A percentile compares a stretch with the other conserved stretches of the same genome.
These are phyloP conservation scores for Eupithecia vulgata DNA, from an alignment of 2,888 invertebrate genomes.

Conservation along the genomic window DNA sequence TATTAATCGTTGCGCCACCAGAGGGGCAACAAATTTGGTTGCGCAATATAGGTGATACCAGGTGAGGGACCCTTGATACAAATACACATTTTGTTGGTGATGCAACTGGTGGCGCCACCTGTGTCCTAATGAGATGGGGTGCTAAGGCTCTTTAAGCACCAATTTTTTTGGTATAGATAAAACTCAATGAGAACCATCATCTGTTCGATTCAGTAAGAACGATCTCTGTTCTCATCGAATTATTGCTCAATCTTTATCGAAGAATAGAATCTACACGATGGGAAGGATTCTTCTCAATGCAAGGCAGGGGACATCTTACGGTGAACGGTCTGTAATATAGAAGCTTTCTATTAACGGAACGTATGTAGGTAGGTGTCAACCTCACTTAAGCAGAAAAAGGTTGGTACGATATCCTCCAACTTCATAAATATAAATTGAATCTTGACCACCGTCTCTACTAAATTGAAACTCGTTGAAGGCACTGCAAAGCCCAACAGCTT, in stretches of 20 bases:
- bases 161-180: neutral
- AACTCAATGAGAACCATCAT: neutral
- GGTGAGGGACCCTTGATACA: too few relatives aligned
- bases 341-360: neutral
- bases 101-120: too few relatives aligned
- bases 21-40: too few relatives aligned
- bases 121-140: too few relatives aligned
- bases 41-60: too few relatives aligned
- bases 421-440: constrained; percentile 31
- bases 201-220: neutral
- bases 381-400: neutral
- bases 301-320: too few relatives aligned
- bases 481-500: neutral
- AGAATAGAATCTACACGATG: too few relatives aligned
- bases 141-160: too few relatives aligned
- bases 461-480: neutral
- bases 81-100: too few relatives aligned
- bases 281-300: too few relatives aligned
- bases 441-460: neutral
- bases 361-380: neutral
- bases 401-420: constrained; percentile 12
- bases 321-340: too few relatives aligned
- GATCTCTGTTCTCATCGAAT: neutral
- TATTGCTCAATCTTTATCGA: neutral
- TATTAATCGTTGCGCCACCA: too few relatives aligned